Conservation (phyloP, 1,140 invertebrate genomes). For the Diuraphis noxia region DNA sequence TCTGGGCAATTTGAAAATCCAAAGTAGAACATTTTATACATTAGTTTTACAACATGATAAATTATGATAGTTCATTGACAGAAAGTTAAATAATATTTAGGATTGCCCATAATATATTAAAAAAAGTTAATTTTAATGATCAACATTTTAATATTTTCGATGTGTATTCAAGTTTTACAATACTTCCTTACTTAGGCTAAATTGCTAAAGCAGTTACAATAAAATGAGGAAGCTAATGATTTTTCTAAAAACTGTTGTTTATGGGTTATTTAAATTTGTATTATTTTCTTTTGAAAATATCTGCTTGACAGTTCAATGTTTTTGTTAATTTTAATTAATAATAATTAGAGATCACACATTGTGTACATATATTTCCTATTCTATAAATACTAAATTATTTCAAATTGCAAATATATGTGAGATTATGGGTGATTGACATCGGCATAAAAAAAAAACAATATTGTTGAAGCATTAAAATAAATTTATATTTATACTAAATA, state of each 20-base stretch:
- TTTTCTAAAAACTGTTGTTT: neutral
- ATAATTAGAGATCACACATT: no score
- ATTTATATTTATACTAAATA: no score
- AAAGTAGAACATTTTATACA: conserved; percentile 29
- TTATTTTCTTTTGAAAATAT: neutral
- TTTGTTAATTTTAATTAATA: neutral
- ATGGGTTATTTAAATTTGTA: neutral
- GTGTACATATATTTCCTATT: neutral
- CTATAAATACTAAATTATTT: neutral
- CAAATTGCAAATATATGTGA: neutral
- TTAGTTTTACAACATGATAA: neutral
- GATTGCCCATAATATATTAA: neutral
- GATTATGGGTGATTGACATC: no score
- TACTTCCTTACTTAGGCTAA: neutral
- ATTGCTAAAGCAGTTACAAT: neutral
- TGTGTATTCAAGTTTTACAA: neutral
- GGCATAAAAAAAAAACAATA: no score
- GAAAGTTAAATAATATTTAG: neutral
- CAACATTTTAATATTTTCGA: neutral
- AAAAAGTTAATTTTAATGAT: neutral
- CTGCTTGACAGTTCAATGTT: neutral
- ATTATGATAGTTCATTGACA: neutral
- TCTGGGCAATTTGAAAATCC: conserved; percentile 34
- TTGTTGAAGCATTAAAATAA: no score
- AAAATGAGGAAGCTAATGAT: neutral